A percentile compares a stretch with the other conserved stretches of the same genome.
Evolutionary conservation across 2,888 invertebrate genomes (phyloP).

Genomic region (Synanthedon andrenaeformis): DNA sequence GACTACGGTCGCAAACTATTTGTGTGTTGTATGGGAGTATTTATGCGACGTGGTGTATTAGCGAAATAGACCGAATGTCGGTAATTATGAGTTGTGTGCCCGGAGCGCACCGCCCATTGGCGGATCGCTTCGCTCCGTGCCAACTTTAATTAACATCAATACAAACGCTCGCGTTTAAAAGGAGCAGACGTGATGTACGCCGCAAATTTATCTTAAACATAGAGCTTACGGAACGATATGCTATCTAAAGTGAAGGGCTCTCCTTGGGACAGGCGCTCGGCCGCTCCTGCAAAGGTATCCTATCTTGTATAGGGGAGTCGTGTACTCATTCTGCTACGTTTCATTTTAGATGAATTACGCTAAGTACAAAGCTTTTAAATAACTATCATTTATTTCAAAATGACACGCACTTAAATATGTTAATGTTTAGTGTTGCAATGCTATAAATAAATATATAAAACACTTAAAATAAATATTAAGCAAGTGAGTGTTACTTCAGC

Average conservation of each 20-base stretch:
- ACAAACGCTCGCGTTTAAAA: slow-evolving; percentile 26
- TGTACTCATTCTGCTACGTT: background rate
- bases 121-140: slow-evolving; percentile 18
- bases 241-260: slow-evolving; percentile 23
- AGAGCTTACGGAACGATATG: slow-evolving; percentile 25
- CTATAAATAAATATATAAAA: too few species aligned
- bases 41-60: slow-evolving; percentile 11
- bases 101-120: slow-evolving; percentile 15
- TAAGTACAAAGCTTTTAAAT: background rate
- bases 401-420: background rate
- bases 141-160: slow-evolving; percentile 45
- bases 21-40: slow-evolving; percentile 25
- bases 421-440: background rate
- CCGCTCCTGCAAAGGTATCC: slow-evolving; percentile 6
- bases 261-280: slow-evolving; percentile 17
- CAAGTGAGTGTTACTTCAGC: too few species aligned
- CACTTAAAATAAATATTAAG: too few species aligned
- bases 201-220: slow-evolving; percentile 32
- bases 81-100: slow-evolving; percentile 15
- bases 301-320: background rate
- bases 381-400: background rate
- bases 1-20: slow-evolving; percentile 1
- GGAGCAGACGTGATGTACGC: slow-evolving; percentile 33
- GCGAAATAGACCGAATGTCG: slow-evolving; percentile 28
- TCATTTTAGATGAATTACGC: background rate